Base-by-base conservation (phyloP, 2,797 vertebrate species). In the Smutsia temminckii region DNA sequence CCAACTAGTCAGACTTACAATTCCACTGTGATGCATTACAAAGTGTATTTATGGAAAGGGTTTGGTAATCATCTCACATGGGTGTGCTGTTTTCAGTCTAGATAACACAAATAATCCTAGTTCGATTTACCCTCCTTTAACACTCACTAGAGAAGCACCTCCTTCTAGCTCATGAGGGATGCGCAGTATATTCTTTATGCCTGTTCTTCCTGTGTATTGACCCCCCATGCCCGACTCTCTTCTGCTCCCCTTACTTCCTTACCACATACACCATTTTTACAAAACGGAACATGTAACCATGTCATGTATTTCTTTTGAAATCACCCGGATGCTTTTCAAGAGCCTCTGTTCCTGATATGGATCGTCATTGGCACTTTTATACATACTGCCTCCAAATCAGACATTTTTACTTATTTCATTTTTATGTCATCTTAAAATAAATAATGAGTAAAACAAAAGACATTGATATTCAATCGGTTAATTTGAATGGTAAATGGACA, bases 371-470 rank as follows among this genome's bases (percentile, higher is more conserved):
- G 40, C 4, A 34, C n/a, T 86, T 91, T 11, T 74, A 12, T 46
- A 68, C 1, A 17, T 51, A 29, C 10, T 81, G 8, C 9, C 27
- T 86, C 51, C n/a, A 83, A 75, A 59, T 81, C 42, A 78, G 61
- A 80, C 1, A 68, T 49, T 37, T 59, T 90, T 46, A 57, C 71
- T 74, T 75, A 68, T 83, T 90, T 95, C 61, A 93, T 32, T 77
- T 93, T 49, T 34, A 17, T 78, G 18, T 66, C 32, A 72, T 79
- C 27, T 94, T 84, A 91, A 95, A 89, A 85, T 46, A 80, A 40
- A 72, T 69, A 68, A 85, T 75, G 83, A 71, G 21, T 80, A 55
- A 59, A 63, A 63, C 32, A 78, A 81, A 94, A 18, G 2, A 12
- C 68, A 14, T 64, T 71, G 21, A 53, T 66, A 29, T 66, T 42